phyloP scores from a whole-genome alignment of 2,888 invertebrate species.

The Calliphora vomitoria region DNA sequence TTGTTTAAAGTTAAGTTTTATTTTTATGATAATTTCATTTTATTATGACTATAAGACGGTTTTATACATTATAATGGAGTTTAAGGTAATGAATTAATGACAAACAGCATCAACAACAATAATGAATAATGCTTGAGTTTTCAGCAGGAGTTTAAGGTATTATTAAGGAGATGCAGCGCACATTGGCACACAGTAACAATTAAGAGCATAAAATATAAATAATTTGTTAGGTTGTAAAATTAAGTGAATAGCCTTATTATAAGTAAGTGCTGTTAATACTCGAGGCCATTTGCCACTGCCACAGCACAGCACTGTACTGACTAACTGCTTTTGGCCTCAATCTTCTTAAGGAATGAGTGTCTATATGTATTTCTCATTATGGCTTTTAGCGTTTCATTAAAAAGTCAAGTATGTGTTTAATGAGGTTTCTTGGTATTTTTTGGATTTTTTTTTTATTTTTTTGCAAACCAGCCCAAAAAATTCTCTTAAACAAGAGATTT shows the following conservation, averaged over 20 bases:
- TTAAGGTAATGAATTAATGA: constrained; percentile 40
- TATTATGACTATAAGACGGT: constrained; percentile 5
- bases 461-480: background rate
- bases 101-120: background rate
- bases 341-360: background rate
- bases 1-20: constrained; percentile 35
- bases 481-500: constrained; percentile 1
- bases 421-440: constrained; percentile 7
- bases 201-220: too few relatives aligned
- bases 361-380: background rate
- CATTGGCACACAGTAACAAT: background rate
- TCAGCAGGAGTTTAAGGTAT: background rate
- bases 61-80: constrained; percentile 12
- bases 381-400: constrained; percentile 43
- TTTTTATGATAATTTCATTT: constrained; percentile 33
- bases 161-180: background rate
- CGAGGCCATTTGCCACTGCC: constrained; percentile 9
- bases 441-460: background rate
- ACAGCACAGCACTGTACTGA: background rate
- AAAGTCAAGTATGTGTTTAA: constrained; percentile 61
- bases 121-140: background rate
- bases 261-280: background rate
- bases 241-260: constrained; percentile 19
- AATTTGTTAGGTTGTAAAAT: background rate
- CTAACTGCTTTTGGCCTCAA: background rate